phyloP scores from a whole-genome alignment of 2,888 invertebrate genomes.

The Dynastes grantii region DNA sequence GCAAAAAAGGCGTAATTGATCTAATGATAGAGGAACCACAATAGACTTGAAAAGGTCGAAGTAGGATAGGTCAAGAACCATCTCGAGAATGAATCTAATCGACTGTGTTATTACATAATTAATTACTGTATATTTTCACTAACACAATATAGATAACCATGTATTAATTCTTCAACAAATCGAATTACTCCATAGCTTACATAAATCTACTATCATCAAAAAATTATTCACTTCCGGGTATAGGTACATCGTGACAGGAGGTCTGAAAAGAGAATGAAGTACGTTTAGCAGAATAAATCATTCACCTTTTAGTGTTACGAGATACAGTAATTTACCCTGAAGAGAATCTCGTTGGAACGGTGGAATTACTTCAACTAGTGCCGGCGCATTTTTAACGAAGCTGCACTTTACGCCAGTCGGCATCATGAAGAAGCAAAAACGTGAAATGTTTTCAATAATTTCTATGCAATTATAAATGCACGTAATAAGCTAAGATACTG shows the following conservation, averaged over 20 bases:
- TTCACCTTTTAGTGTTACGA: constrained; percentile 43
- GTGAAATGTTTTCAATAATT: constrained; percentile 41
- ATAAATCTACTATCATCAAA: constrained; percentile 17
- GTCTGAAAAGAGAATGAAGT: constrained; percentile 35
- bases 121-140: too few relatives aligned
- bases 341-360: constrained; percentile 39
- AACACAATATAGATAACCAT: too few relatives aligned
- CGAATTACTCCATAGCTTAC: not conserved
- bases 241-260: constrained; percentile 40
- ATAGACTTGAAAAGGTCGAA: too few relatives aligned
- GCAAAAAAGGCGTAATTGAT: too few relatives aligned
- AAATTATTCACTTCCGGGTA: constrained; percentile 32
- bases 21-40: too few relatives aligned
- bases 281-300: constrained; percentile 38
- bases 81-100: too few relatives aligned
- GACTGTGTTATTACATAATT: too few relatives aligned
- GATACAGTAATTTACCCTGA: constrained; percentile 46
- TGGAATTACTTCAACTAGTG: constrained; percentile 12
- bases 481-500: constrained; percentile 3
- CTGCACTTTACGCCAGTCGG: constrained; percentile 5
- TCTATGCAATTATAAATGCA: constrained; percentile 14
- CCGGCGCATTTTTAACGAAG: constrained; percentile 16
- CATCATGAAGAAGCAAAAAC: constrained; percentile 33
- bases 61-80: too few relatives aligned
- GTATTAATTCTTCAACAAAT: too few relatives aligned